Evolutionary conservation across 2,888 invertebrate genomes (phyloP).

Genomic region (Amblyjoppa fuscipennis): DNA sequence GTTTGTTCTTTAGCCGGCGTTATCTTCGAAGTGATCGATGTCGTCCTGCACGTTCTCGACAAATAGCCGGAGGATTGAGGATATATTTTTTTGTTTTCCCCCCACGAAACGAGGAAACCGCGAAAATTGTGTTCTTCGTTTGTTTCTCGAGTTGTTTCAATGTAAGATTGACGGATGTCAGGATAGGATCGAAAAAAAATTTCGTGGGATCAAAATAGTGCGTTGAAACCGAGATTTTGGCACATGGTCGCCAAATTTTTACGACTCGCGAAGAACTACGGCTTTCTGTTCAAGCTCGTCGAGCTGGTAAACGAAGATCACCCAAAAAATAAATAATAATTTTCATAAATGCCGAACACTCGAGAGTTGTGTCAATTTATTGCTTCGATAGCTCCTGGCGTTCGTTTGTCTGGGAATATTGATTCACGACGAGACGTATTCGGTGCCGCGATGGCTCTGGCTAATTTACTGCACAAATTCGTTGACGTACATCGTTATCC

Average conservation of each 20-base stretch:
- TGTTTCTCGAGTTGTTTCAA: slow-evolving; percentile 12
- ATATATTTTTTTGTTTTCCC: not conserved
- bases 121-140: slow-evolving; percentile 27
- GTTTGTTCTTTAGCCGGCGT: slow-evolving; percentile 45
- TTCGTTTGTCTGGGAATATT: slow-evolving; percentile 68
- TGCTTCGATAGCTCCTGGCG: slow-evolving; percentile 68
- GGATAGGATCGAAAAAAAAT: not conserved
- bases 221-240: not conserved
- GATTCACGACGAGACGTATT: slow-evolving; percentile 67
- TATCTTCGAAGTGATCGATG: slow-evolving; percentile 51
- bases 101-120: slow-evolving; percentile 1
- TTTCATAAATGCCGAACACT: slow-evolving; percentile 18
- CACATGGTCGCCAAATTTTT: slow-evolving; percentile 59
- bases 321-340: not conserved
- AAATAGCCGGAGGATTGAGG: slow-evolving; percentile 29
- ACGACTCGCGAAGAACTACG: slow-evolving; percentile 69
- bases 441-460: slow-evolving; percentile 76
- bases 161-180: slow-evolving; percentile 19
- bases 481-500: slow-evolving; percentile 74
- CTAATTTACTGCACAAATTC: slow-evolving; percentile 76
- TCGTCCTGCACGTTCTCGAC: slow-evolving; percentile 50
- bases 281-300: slow-evolving; percentile 71
- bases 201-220: not conserved
- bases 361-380: slow-evolving; percentile 5
- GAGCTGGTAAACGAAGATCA: slow-evolving; percentile 69